Percentiles rank a stretch among this genome's conserved stretches.
Evolutionary conservation across 2,797 vertebrate genomes (phyloP).

Genomic region (Mormyrops boulengeri): DNA sequence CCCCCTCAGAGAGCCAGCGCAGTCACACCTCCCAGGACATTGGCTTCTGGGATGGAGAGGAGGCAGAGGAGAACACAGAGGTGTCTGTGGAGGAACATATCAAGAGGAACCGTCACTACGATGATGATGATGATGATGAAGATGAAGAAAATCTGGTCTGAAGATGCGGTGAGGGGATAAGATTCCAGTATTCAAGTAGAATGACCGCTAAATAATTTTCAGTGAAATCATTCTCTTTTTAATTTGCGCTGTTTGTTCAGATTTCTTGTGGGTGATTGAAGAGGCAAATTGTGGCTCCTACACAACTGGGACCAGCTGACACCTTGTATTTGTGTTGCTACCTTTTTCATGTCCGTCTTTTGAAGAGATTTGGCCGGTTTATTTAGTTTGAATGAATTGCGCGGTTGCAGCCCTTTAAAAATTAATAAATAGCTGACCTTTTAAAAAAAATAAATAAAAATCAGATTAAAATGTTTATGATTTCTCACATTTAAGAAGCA

Average conservation of each 20-base stretch:
- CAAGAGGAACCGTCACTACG: constrained; percentile 86
- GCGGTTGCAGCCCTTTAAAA: neutral
- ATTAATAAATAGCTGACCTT: neutral
- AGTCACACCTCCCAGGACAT: constrained; percentile 70
- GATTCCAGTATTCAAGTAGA: neutral
- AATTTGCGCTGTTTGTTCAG: neutral
- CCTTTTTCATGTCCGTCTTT: neutral
- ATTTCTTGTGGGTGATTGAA: neutral
- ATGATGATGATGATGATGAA: constrained; percentile 66
- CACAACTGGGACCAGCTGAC: neutral
- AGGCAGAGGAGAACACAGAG: constrained; percentile 63
- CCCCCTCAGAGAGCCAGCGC: constrained; percentile 40
- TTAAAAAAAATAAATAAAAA: neutral
- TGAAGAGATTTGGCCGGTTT: neutral
- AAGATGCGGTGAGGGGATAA: neutral
- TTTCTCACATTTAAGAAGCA: neutral
- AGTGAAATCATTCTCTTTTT: neutral
- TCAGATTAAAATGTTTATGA: neutral
- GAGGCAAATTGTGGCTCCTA: neutral
- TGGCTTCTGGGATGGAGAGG: constrained; percentile 77
- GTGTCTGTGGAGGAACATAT: constrained; percentile 86
- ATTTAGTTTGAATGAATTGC: neutral
- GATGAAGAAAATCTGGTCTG: constrained; percentile 38
- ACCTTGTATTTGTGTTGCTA: neutral
- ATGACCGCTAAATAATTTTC: neutral